These are phyloP conservation scores for Drosophila sturtevanti DNA, from an alignment of 1,140 invertebrate genomes.

Conservation along the genomic window DNA sequence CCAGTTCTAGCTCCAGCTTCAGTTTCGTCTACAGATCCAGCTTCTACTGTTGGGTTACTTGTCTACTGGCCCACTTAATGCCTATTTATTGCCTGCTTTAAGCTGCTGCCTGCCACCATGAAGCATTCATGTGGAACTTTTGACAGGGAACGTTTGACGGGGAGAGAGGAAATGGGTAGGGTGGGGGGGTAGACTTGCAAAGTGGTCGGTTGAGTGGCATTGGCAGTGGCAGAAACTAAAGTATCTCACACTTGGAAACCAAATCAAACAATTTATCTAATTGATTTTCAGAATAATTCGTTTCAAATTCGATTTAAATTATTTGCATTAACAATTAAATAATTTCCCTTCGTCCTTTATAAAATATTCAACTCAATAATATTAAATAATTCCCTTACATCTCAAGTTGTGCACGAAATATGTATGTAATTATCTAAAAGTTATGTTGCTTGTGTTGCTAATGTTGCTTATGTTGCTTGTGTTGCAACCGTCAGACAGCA, in stretches of 20 bases:
- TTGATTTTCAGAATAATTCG: conserved; percentile 65
- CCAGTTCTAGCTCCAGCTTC: conserved; percentile 6
- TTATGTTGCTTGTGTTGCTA: conserved; percentile 54
- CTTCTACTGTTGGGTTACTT: conserved; percentile 27
- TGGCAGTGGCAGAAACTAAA: conserved; percentile 5
- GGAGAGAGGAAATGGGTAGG: not conserved
- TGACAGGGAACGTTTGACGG: not conserved
- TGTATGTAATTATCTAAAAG: conserved; percentile 49
- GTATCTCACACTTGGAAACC: conserved; percentile 8
- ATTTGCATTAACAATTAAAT: conserved; percentile 56
- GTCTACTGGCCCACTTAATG: conserved; percentile 68
- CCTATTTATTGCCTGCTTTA: conserved; percentile 78
- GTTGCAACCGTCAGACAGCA: conserved; percentile 30
- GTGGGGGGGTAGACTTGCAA: no score
- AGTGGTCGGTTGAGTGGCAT: not conserved
- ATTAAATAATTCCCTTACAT: not conserved
- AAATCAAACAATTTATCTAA: conserved; percentile 67
- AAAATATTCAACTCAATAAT: no score
- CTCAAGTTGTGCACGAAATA: not conserved
- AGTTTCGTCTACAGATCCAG: not conserved
- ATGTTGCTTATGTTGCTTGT: conserved; percentile 4
- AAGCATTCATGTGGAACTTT: not conserved
- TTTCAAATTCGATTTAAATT: conserved; percentile 52
- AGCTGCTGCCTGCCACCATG: conserved; percentile 24
- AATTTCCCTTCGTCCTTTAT: not conserved